These are phyloP conservation scores for Epinephelus lanceolatus DNA, from an alignment of 2,113 vertebrate species.

Conservation along the genomic window DNA sequence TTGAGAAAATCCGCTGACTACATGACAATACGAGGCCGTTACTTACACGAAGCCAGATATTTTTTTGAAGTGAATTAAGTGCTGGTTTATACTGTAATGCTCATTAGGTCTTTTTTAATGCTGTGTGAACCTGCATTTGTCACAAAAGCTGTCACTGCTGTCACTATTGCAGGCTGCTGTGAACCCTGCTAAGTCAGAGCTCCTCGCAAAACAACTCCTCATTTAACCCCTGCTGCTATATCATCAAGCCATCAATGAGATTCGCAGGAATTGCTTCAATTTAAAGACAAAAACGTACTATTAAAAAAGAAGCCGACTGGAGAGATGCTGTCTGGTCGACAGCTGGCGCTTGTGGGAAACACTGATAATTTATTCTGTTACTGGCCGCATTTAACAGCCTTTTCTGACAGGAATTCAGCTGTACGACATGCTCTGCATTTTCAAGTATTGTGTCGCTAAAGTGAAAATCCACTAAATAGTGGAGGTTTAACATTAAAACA, in stretches of 20 bases:
- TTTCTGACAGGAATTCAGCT: constrained; percentile 45
- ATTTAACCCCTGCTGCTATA: constrained; percentile 43
- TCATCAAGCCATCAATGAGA: constrained; percentile 26
- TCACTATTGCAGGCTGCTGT: constrained; percentile 6
- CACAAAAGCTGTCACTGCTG: constrained; percentile 23
- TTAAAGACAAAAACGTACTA: neutral
- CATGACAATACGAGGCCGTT: neutral
- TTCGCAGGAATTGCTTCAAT: neutral
- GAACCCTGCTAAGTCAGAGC: constrained; percentile 6
- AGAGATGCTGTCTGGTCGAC: constrained; percentile 35
- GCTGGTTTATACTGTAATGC: neutral
- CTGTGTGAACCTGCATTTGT: constrained; percentile 32
- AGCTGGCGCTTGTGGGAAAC: constrained; percentile 45
- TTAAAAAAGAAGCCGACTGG: constrained; percentile 24
- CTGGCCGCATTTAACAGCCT: constrained; percentile 18
- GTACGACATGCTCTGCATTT: constrained; percentile 15
- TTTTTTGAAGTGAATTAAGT: neutral
- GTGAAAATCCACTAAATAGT: constrained; percentile 14
- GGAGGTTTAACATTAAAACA: constrained; percentile 25
- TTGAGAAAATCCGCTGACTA: constrained; percentile 23
- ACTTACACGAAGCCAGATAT: neutral
- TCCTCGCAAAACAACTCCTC: constrained; percentile 13
- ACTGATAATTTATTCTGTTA: constrained; percentile 39
- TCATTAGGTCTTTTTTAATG: constrained; percentile 10
- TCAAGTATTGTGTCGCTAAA: neutral